Conservation (phyloP, 2,888 invertebrate species). For the Hypercompe scribonia region DNA sequence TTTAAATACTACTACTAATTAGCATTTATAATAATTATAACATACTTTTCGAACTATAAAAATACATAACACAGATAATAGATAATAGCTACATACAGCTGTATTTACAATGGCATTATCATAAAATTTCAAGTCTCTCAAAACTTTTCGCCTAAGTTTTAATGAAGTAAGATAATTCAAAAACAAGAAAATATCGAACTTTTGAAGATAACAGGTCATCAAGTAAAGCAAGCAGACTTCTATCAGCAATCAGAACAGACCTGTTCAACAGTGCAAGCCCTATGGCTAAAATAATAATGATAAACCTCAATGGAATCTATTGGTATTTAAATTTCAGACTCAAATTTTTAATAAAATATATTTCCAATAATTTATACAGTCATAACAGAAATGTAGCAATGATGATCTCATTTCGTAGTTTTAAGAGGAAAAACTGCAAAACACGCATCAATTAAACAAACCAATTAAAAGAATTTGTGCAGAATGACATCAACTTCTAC, state of each 20-base stretch:
- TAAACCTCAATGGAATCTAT: not conserved
- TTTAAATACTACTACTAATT: not conserved
- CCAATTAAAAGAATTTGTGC: slow-evolving; percentile 23
- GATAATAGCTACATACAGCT: not conserved
- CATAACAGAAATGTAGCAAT: not conserved
- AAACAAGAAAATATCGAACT: too few species aligned
- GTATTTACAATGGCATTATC: not conserved
- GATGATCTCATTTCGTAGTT: slow-evolving; percentile 9
- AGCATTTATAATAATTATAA: not conserved
- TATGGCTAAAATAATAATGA: not conserved
- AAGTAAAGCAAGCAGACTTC: too few species aligned
- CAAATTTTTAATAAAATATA: not conserved
- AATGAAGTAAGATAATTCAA: too few species aligned
- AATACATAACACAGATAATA: not conserved
- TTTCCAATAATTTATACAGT: not conserved
- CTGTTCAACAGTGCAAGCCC: not conserved
- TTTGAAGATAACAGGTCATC: too few species aligned
- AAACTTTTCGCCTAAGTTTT: too few species aligned
- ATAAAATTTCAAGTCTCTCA: not conserved
- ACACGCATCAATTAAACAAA: slow-evolving; percentile 7
- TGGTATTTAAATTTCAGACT: not conserved
- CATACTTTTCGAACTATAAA: not conserved
- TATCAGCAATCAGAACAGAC: too few species aligned
- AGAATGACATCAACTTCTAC: slow-evolving; percentile 33
- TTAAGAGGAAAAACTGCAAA: slow-evolving; percentile 3